A percentile compares a stretch with the other conserved stretches of the same genome.
phyloP scores from a whole-genome alignment of 2,113 vertebrate genomes.

The Neomonachus schauinslandi region DNA sequence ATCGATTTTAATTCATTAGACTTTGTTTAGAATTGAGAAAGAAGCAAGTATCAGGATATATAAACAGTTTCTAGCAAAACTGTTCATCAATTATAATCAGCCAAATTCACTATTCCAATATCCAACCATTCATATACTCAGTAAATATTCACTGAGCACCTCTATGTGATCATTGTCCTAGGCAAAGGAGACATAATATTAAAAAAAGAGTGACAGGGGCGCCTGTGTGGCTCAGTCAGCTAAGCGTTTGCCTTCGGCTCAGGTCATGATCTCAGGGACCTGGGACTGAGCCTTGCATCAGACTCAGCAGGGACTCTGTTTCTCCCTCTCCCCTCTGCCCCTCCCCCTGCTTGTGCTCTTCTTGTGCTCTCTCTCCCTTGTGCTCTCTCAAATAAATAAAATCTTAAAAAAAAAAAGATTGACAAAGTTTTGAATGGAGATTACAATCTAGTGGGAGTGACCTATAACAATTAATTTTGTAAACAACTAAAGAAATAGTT shows the following conservation, averaged over 20 bases:
- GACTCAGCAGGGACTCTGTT: too few relatives aligned
- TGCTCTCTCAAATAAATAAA: not conserved
- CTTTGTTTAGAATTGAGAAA: not conserved
- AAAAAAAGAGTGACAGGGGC: too few relatives aligned
- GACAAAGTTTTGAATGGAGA: not conserved
- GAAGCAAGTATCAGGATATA: not conserved
- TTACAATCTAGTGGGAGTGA: not conserved
- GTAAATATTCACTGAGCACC: not conserved
- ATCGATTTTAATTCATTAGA: not conserved
- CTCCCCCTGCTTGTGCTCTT: not conserved
- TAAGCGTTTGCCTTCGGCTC: too few relatives aligned
- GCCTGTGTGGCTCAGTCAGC: too few relatives aligned
- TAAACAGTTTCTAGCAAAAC: not conserved
- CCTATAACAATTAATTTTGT: not conserved
- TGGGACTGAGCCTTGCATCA: too few relatives aligned
- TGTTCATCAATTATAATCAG: not conserved
- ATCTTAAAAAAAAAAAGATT: not conserved
- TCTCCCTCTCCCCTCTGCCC: not conserved
- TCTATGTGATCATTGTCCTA: not conserved
- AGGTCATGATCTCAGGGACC: too few relatives aligned
- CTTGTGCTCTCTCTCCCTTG: too few relatives aligned
- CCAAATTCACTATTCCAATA: not conserved
- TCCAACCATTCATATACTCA: not conserved
- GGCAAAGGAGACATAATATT: not conserved
- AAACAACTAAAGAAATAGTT: not conserved